These are phyloP conservation scores for Mimachlamys varia DNA, from an alignment of 2,888 invertebrate species.

Conservation along the genomic window DNA sequence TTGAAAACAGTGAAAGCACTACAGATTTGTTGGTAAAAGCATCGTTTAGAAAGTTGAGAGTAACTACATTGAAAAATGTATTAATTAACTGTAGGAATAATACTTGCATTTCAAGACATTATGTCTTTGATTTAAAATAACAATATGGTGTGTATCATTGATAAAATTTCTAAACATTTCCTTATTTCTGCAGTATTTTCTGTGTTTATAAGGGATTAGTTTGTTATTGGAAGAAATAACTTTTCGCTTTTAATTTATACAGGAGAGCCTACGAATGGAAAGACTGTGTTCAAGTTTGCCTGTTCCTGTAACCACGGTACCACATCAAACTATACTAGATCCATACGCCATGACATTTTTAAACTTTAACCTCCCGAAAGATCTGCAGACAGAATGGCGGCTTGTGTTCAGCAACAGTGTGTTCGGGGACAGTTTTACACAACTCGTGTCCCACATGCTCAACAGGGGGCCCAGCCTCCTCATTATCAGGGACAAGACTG, in stretches of 20 bases:
- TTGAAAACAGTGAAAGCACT: no score
- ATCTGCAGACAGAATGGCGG: conserved; percentile 91
- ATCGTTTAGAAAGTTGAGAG: no score
- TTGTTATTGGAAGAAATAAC: not conserved
- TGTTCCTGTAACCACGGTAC: conserved; percentile 47
- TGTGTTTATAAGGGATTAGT: no score
- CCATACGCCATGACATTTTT: conserved; percentile 81
- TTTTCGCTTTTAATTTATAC: not conserved
- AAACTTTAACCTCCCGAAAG: conserved; percentile 90
- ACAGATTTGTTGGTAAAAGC: no score
- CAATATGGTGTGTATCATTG: no score
- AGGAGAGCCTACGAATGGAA: conserved; percentile 41
- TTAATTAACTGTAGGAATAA: no score
- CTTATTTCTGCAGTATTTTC: no score
- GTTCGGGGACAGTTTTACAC: conserved; percentile 92
- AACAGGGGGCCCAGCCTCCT: conserved; percentile 86
- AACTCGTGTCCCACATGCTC: conserved; percentile 80
- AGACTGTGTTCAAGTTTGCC: conserved; percentile 38
- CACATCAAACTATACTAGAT: conserved; percentile 70
- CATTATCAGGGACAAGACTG: conserved; percentile 89
- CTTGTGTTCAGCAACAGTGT: conserved; percentile 86
- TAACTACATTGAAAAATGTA: no score
- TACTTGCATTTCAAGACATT: no score
- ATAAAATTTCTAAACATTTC: no score
- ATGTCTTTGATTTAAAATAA: no score